Conservation (phyloP, 2,888 invertebrate species). For the Crossocerus cetratus region DNA sequence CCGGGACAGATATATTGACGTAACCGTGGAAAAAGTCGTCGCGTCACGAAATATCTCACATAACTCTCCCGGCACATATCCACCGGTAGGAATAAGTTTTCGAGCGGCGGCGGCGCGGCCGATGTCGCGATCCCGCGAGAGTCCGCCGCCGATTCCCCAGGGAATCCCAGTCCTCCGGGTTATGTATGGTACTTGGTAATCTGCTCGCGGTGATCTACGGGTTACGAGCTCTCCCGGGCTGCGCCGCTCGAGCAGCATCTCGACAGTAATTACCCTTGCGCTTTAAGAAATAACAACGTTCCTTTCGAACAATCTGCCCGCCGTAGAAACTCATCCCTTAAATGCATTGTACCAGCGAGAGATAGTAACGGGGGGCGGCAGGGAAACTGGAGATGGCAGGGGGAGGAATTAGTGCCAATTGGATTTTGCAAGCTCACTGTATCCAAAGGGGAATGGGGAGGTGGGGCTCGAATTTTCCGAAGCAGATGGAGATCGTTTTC, state of each 20-base stretch:
- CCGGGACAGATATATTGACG: slow-evolving; percentile 69
- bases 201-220: background rate
- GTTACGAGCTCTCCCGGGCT: too few species aligned
- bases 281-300: too few species aligned
- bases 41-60: slow-evolving; percentile 69
- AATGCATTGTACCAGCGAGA: too few species aligned
- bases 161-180: background rate
- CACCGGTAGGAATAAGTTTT: slow-evolving; percentile 53
- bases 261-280: too few species aligned
- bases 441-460: too few species aligned
- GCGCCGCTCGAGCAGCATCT: too few species aligned
- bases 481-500: background rate
- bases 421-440: too few species aligned
- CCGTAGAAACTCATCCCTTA: too few species aligned
- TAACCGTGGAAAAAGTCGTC: slow-evolving; percentile 71
- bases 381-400: too few species aligned
- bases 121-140: slow-evolving; percentile 33
- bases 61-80: slow-evolving; percentile 62
- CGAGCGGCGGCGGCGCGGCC: slow-evolving; percentile 33
- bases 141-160: slow-evolving; percentile 13
- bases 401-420: too few species aligned
- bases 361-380: too few species aligned
- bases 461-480: background rate
- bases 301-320: too few species aligned
- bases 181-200: background rate